phyloP scores from a whole-genome alignment of 2,888 invertebrate genomes.

The Lathronympha strigana region DNA sequence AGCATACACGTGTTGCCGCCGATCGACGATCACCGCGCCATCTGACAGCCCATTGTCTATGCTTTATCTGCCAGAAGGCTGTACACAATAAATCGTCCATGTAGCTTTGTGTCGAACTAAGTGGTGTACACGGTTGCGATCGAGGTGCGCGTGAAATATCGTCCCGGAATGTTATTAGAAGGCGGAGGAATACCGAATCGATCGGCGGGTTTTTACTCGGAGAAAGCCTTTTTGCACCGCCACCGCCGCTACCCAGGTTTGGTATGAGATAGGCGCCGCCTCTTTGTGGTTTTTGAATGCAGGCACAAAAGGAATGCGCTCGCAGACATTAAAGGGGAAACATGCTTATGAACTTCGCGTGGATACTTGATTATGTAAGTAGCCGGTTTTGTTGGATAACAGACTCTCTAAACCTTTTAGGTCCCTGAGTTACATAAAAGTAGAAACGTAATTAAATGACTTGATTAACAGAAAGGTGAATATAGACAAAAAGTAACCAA shows the following conservation, averaged over 20 bases:
- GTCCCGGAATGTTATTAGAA: constrained; percentile 77
- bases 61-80: constrained; percentile 70
- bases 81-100: constrained; percentile 79
- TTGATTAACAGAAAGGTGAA: no score
- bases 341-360: constrained; percentile 34
- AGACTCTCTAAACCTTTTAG: background rate
- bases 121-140: constrained; percentile 55
- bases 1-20: constrained; percentile 78
- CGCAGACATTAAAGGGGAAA: constrained; percentile 37
- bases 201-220: constrained; percentile 63
- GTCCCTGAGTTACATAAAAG: no score
- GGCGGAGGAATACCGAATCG: constrained; percentile 68
- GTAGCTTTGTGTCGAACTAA: constrained; percentile 65
- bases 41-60: constrained; percentile 79
- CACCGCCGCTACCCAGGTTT: constrained; percentile 56
- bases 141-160: constrained; percentile 58
- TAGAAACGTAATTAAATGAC: no score
- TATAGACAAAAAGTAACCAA: no score
- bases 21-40: constrained; percentile 64
- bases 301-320: constrained; percentile 53
- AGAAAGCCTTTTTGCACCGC: constrained; percentile 56
- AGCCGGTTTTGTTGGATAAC: constrained; percentile 8
- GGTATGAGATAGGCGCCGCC: constrained; percentile 58
- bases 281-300: constrained; percentile 55
- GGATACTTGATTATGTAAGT: constrained; percentile 38